phyloP scores from a whole-genome alignment of 2,113 vertebrate species.

The Lagopus muta region DNA sequence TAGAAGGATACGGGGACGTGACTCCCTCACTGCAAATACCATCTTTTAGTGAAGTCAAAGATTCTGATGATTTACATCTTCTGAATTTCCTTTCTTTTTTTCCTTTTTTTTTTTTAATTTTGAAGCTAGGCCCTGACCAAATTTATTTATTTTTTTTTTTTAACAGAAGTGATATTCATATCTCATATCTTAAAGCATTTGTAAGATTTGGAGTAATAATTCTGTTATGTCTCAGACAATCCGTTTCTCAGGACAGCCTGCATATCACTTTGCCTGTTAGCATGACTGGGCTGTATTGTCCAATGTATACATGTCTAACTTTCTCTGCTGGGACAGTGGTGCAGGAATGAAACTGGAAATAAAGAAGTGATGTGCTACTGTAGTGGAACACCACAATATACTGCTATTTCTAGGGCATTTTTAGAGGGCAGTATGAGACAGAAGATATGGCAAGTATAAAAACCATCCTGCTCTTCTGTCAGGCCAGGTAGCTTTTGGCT shows the following conservation, averaged over 20 bases:
- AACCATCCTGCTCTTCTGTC: neutral
- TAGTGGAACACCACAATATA: neutral
- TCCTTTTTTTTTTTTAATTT: neutral
- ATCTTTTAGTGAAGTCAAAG: neutral
- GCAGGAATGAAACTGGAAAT: neutral
- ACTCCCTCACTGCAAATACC: neutral
- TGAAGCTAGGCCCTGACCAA: neutral
- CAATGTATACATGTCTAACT: neutral
- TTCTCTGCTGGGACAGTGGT: neutral
- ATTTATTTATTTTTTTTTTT: neutral
- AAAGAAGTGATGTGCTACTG: neutral
- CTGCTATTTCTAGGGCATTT: neutral
- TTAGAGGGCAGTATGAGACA: neutral
- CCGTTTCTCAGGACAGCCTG: neutral
- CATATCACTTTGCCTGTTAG: neutral
- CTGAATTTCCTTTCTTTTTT: neutral
- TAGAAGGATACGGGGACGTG: fast-evolving
- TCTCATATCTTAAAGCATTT: neutral
- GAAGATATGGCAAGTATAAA: neutral
- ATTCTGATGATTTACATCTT: neutral
- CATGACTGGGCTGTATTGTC: neutral
- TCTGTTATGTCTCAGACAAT: neutral
- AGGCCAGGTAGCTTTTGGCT: neutral
- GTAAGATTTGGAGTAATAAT: neutral
- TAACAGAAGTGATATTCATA: neutral